These are phyloP conservation scores for Drosophila tristis DNA, from an alignment of 1,140 invertebrate species.

Conservation along the genomic window DNA sequence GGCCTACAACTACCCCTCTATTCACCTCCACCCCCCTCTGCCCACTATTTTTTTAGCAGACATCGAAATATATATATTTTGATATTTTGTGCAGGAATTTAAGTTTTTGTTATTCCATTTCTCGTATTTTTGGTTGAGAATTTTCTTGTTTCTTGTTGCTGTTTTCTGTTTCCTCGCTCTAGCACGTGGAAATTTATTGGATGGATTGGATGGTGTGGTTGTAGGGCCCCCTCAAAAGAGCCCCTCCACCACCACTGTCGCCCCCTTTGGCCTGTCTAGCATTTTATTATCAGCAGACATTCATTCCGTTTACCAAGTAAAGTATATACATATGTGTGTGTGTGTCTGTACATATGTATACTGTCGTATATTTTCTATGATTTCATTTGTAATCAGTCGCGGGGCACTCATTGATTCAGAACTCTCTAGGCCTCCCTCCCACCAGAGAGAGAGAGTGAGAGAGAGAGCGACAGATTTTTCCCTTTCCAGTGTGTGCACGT, in stretches of 20 bases:
- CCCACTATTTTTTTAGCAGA: conserved; percentile 31
- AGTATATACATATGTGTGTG: neutral
- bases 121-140: conserved; percentile 47
- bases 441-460: too few species aligned
- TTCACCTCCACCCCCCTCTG: neutral
- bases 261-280: conserved; percentile 34
- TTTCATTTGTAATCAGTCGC: conserved; percentile 43
- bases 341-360: neutral
- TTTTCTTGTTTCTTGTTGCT: conserved; percentile 53
- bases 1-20: conserved; percentile 50
- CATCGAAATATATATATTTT: conserved; percentile 66
- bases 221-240: neutral
- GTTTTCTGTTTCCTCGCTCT: conserved; percentile 22
- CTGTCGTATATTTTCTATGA: conserved; percentile 7
- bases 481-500: conserved; percentile 22
- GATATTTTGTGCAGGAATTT: conserved; percentile 55
- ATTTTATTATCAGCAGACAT: conserved; percentile 44
- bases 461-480: neutral
- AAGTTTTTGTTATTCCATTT: conserved; percentile 11
- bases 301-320: neutral
- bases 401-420: conserved; percentile 46
- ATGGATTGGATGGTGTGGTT: neutral
- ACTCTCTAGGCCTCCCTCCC: neutral
- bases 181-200: conserved; percentile 38
- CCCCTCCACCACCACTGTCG: neutral